These are phyloP conservation scores for Cryptops parisi DNA, from an alignment of 2,888 invertebrate species.

Conservation along the genomic window DNA sequence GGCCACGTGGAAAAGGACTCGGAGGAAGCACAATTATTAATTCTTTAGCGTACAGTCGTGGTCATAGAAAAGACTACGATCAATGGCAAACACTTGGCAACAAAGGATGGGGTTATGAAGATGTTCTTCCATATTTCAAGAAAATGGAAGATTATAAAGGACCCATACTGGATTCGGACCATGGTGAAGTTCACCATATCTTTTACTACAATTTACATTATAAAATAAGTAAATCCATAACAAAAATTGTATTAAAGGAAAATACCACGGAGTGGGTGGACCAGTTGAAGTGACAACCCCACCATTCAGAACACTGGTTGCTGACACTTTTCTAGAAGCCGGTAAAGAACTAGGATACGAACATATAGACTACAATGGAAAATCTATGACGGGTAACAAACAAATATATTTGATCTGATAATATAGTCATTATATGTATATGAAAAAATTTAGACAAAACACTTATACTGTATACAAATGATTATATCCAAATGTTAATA, in stretches of 20 bases:
- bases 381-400: constrained; percentile 19
- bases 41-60: constrained; percentile 36
- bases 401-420: not conserved
- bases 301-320: not conserved
- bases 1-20: constrained; percentile 30
- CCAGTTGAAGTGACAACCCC: not conserved
- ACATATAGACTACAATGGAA: constrained; percentile 22
- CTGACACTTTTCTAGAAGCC: constrained; percentile 17
- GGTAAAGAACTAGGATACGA: constrained; percentile 20
- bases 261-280: not conserved
- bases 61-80: constrained; percentile 34
- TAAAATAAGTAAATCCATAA: not conserved
- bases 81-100: constrained; percentile 34
- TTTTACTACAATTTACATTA: not conserved
- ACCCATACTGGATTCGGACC: not conserved
- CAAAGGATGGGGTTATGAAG: constrained; percentile 34
- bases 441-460: no score
- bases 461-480: no score
- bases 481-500: no score
- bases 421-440: no score
- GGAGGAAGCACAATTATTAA: constrained; percentile 36
- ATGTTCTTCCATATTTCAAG: constrained; percentile 35
- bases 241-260: not conserved
- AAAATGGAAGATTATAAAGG: constrained; percentile 29
- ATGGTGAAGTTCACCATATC: not conserved